Conservation (phyloP, 1,140 invertebrate species). For the Platorchestia sp. region DNA sequence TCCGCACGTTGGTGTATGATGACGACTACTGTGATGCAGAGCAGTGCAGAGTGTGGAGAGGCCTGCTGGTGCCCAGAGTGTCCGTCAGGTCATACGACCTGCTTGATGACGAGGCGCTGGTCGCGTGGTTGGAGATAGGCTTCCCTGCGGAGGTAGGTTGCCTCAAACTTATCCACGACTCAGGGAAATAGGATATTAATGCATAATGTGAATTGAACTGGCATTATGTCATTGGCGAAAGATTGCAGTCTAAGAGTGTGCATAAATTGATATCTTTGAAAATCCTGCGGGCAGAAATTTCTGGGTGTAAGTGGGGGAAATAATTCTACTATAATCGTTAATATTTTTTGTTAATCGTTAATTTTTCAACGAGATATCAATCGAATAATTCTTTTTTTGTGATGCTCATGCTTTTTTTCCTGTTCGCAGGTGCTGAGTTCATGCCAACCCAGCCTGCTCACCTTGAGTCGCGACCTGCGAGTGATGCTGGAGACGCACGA, state of each 20-base stretch:
- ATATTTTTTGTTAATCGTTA: no score
- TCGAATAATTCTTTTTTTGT: no score
- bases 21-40: neutral
- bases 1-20: neutral
- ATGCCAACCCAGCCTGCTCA: neutral
- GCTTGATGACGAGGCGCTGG: conserved; percentile 37
- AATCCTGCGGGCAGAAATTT: no score
- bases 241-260: no score
- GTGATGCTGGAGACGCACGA: conserved; percentile 33
- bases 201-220: neutral
- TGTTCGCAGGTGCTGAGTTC: conserved; percentile 3
- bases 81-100: conserved; percentile 56
- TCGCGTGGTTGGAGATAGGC: conserved; percentile 46
- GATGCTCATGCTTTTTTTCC: no score
- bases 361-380: no score
- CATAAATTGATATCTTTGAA: no score
- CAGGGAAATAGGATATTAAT: neutral
- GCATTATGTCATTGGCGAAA: no score
- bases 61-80: conserved; percentile 51
- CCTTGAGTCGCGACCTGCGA: conserved; percentile 46
- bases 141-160: neutral
- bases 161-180: neutral
- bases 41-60: conserved; percentile 18
- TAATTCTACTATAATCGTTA: no score
- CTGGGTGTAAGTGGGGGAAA: no score